Base-by-base conservation (phyloP, 2,888 invertebrate genomes). In the Spicauda simplicius region DNA sequence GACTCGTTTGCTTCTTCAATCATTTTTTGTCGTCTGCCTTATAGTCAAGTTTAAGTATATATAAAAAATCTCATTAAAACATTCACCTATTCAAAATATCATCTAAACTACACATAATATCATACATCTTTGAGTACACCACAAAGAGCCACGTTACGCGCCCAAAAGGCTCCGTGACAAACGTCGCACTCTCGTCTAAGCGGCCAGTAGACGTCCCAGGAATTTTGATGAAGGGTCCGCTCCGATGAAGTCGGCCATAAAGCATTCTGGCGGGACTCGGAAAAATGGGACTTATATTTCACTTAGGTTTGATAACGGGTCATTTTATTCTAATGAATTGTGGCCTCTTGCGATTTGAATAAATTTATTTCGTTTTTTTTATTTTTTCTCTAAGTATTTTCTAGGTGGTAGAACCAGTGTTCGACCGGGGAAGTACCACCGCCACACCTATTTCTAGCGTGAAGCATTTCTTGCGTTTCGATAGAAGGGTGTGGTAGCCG, bases 201-300 rank as follows among this genome's bases (percentile, higher is more conserved):
- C 19, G 57, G 57, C 19, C 37, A 18, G 41, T 25, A 6, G 41
- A 57, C 41, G 57, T 19, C 41, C 41, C 1, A 41, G 19, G 57
- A 57, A 57, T 57, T 57, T 57, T 41, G 57, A 57, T 57, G 57
- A 41, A 57, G 41, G 37, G 48, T 16, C 16, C n/a, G 11, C 41
- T 14, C 57, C 33, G n/a, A 54, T 54, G 37, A 18, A 41, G 19
- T 25, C 25, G 25, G 25, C 14, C 16, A 48, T 48, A 48, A 48
- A 48, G 48, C 14, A 48, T 48, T 48, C 48, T 16, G 48, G 16
- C 16, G 48, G 3, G 48, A 16, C 48, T 16, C 6, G 16, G n/a
- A 16, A 16, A 48, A 48, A 48, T 7, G n/a, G 16, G 48, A 48
- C 7, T 48, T 48, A 48, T 48, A 48, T 48, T 48, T 16, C 48